Evolutionary conservation across 2,113 vertebrate species (phyloP).

Genomic region (Lampris megalopsis): DNA sequence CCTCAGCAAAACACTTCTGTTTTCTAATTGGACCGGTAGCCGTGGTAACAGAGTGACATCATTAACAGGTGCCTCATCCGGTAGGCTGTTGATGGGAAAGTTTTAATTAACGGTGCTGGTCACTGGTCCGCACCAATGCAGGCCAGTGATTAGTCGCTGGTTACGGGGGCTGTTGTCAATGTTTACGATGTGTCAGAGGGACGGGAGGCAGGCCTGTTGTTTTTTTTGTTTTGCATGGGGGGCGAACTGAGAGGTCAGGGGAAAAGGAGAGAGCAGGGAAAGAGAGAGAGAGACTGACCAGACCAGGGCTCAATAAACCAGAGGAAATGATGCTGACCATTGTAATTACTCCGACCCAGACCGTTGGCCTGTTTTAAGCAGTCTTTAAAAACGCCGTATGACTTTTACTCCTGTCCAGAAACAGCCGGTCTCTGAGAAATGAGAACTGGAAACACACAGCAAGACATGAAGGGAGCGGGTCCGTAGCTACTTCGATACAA

Average conservation of each 20-base stretch:
- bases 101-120: slow-evolving; percentile 59
- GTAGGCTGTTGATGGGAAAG: slow-evolving; percentile 64
- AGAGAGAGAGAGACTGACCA: slow-evolving; percentile 19
- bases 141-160: slow-evolving; percentile 63
- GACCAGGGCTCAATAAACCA: slow-evolving; percentile 45
- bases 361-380: slow-evolving; percentile 32
- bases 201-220: slow-evolving; percentile 62
- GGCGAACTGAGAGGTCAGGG: slow-evolving; percentile 19
- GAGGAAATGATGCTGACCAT: slow-evolving; percentile 58
- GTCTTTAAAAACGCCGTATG: background rate
- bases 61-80: slow-evolving; percentile 79
- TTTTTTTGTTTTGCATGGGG: slow-evolving; percentile 29
- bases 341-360: slow-evolving; percentile 24
- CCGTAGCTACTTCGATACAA: too few species aligned
- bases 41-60: slow-evolving; percentile 71
- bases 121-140: slow-evolving; percentile 27
- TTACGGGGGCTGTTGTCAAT: slow-evolving; percentile 70
- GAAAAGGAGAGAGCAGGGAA: background rate
- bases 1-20: slow-evolving; percentile 64
- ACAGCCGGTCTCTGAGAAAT: background rate
- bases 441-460: too few species aligned
- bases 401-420: background rate
- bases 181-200: slow-evolving; percentile 72
- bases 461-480: too few species aligned
- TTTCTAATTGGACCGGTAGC: slow-evolving; percentile 74